A percentile compares a stretch with the other conserved stretches of the same genome.
Conservation (phyloP, 1,140 invertebrate genomes). For the Oedothorax gibbosus region DNA sequence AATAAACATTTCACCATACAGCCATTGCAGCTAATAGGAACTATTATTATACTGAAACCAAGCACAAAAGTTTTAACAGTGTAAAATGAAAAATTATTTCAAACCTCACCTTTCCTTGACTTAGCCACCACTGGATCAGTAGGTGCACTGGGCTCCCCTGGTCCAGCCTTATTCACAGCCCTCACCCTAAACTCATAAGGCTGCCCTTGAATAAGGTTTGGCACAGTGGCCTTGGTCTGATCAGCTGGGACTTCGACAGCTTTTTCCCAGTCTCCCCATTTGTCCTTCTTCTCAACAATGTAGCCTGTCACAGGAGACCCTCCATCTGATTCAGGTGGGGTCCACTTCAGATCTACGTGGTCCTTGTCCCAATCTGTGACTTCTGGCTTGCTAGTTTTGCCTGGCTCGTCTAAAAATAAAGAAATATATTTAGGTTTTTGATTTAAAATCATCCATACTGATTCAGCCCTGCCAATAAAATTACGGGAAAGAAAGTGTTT, state of each 20-base stretch:
- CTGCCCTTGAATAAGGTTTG: constrained; percentile 89
- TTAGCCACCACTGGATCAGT: constrained; percentile 91
- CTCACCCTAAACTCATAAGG: constrained; percentile 90
- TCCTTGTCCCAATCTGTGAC: constrained; percentile 97
- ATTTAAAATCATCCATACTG: not conserved
- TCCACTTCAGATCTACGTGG: constrained; percentile 89
- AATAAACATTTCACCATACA: no score
- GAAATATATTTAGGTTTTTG: not conserved
- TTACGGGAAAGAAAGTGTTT: constrained; percentile 19
- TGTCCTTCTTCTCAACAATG: constrained; percentile 92
- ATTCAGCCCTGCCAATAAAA: not conserved
- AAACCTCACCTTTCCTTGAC: constrained; percentile 76
- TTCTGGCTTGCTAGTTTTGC: constrained; percentile 88
- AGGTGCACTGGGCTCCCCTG: constrained; percentile 86
- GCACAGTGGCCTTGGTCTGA: constrained; percentile 85
- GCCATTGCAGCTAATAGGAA: no score
- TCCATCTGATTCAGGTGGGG: constrained; percentile 82
- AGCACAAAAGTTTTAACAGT: no score
- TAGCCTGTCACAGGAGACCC: constrained; percentile 89
- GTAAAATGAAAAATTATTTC: no score
- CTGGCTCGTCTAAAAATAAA: constrained; percentile 85
- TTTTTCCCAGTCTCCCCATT: constrained; percentile 94
- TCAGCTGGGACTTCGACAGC: constrained; percentile 84
- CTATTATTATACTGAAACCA: no score
- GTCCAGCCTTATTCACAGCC: constrained; percentile 61